phyloP scores from a whole-genome alignment of 2,888 invertebrate genomes.

The Dryococelus australis region DNA sequence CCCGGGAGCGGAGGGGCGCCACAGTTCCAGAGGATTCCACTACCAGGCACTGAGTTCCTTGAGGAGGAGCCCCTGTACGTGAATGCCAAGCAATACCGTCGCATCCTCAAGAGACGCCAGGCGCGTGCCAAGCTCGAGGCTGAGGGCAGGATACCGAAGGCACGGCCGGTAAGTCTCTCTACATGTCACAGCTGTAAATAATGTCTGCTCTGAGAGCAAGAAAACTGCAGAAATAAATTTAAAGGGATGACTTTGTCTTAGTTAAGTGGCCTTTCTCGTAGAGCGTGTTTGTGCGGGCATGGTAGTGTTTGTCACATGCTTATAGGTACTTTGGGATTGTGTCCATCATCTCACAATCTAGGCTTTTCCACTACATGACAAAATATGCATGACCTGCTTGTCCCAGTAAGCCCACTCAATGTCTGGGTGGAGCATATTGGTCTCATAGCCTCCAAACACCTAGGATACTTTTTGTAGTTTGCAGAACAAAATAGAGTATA shows the following conservation, averaged over 20 bases:
- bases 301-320: too few species aligned
- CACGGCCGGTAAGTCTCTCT: constrained; percentile 75
- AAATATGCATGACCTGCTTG: too few species aligned
- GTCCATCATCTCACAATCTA: too few species aligned
- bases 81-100: constrained; percentile 96
- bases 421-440: too few species aligned
- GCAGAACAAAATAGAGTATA: too few species aligned
- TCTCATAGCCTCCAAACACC: too few species aligned
- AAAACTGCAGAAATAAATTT: background rate
- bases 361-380: too few species aligned
- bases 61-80: constrained; percentile 98
- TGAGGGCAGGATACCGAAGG: constrained; percentile 95
- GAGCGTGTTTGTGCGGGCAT: too few species aligned
- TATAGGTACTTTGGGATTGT: too few species aligned
- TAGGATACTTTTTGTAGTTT: too few species aligned
- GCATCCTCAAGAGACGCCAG: constrained; percentile 92
- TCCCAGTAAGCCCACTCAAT: too few species aligned
- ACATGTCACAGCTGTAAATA: background rate
- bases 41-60: constrained; percentile 69
- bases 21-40: constrained; percentile 67
- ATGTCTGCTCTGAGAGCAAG: background rate
- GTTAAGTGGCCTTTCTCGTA: too few species aligned
- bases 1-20: constrained; percentile 60
- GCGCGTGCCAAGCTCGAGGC: constrained; percentile 95
- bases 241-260: background rate